Conservation (phyloP, 2,113 vertebrate species). For the Chlorocebus sabaeus region DNA sequence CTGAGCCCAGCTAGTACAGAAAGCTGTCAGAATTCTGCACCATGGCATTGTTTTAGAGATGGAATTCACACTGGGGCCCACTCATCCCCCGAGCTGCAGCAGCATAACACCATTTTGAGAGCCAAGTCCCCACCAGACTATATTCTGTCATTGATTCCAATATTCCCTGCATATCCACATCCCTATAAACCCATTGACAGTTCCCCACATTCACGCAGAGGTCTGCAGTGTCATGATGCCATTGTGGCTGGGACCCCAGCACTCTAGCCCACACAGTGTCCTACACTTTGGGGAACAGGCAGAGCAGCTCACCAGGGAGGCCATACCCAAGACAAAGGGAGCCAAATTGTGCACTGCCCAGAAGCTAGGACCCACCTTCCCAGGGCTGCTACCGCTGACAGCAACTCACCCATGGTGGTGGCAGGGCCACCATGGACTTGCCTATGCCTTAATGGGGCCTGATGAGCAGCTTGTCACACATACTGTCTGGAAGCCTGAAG, state of each 20-base stretch:
- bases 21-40: neutral
- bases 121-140: neutral
- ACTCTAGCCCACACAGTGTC: neutral
- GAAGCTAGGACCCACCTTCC: neutral
- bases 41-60: neutral
- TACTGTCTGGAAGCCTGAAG: neutral
- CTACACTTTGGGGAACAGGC: neutral
- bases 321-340: neutral
- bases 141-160: neutral
- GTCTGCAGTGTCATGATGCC: neutral
- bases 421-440: neutral
- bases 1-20: neutral
- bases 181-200: neutral
- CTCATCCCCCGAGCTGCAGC: neutral
- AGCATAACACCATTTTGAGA: neutral
- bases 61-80: neutral
- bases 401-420: neutral
- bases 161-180: neutral
- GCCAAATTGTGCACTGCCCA: neutral
- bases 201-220: neutral
- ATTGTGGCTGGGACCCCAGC: neutral
- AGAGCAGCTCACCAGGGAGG: neutral
- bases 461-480: neutral
- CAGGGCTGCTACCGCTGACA: neutral
- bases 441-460: neutral